Evolutionary conservation across 2,888 invertebrate genomes (phyloP).

Genomic region (Phragmatobia fuliginosa): DNA sequence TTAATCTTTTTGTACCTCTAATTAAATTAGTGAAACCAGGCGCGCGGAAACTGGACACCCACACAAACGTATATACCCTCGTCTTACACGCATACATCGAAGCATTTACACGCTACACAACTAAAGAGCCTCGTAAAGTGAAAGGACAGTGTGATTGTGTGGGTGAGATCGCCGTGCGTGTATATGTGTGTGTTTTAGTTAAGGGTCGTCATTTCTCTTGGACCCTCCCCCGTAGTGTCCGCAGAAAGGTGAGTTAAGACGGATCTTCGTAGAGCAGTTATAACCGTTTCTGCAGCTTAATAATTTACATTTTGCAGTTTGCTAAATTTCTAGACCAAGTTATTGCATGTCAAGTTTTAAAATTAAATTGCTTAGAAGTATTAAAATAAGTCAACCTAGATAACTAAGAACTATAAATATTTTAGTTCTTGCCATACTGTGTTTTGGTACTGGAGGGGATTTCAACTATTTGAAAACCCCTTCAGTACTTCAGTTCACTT

Average conservation of each 20-base stretch:
- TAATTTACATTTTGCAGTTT: not conserved
- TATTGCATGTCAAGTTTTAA: not conserved
- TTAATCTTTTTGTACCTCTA: constrained; percentile 87
- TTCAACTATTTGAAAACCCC: too few relatives aligned
- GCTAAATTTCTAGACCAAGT: too few relatives aligned
- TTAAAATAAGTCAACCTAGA: not conserved
- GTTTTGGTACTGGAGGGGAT: not conserved
- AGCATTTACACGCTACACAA: constrained; percentile 58
- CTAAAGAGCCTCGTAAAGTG: constrained; percentile 50
- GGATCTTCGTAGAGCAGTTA: constrained; percentile 68
- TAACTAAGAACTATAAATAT: not conserved
- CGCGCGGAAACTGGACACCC: constrained; percentile 85
- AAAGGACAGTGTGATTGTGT: constrained; percentile 62
- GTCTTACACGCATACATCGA: constrained; percentile 54
- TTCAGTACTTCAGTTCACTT: too few relatives aligned
- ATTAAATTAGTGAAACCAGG: constrained; percentile 86
- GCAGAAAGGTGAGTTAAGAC: constrained; percentile 86
- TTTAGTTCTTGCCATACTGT: not conserved
- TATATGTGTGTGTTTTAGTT: constrained; percentile 86
- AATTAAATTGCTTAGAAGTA: not conserved
- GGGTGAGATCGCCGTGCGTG: constrained; percentile 73
- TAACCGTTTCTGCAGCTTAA: constrained; percentile 30
- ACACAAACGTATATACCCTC: constrained; percentile 58
- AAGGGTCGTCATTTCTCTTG: constrained; percentile 87
- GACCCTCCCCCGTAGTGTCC: constrained; percentile 87